A percentile compares a stretch with the other conserved stretches of the same genome.
phyloP scores from a whole-genome alignment of 2,888 invertebrate genomes.

The Rapana venosa region DNA sequence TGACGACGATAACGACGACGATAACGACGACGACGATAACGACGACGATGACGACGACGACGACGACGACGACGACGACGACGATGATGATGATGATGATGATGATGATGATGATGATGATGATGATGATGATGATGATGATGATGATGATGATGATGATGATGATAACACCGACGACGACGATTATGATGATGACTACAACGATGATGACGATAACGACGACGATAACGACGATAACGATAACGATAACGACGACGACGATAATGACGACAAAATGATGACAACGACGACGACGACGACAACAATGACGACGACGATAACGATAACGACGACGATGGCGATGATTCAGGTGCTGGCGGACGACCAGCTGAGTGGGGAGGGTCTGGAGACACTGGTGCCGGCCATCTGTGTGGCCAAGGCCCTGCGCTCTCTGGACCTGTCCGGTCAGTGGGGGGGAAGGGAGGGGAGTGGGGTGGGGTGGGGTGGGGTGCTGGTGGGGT shows the following conservation, averaged over 20 bases:
- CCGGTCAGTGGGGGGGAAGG: neutral
- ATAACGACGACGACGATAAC: too few relatives aligned
- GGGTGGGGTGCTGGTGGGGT: neutral
- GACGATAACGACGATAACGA: too few relatives aligned
- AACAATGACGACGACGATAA: neutral
- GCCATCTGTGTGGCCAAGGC: neutral
- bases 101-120: too few relatives aligned
- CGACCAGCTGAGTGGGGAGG: slow-evolving; percentile 19
- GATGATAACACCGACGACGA: too few relatives aligned
- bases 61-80: neutral
- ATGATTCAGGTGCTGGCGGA: slow-evolving; percentile 26
- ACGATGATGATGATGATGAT: neutral
- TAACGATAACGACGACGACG: too few relatives aligned
- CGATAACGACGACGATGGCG: neutral
- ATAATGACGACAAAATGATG: neutral
- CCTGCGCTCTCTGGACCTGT: slow-evolving; percentile 5
- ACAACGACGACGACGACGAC: neutral
- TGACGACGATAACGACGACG: too few relatives aligned
- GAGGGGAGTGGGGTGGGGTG: too few relatives aligned
- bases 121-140: too few relatives aligned
- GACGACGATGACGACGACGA: neutral
- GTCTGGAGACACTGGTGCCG: neutral
- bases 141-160: too few relatives aligned
- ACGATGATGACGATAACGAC: too few relatives aligned
- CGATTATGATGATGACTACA: too few relatives aligned